A percentile compares a stretch with the other conserved stretches of the same genome.
Evolutionary conservation across 2,888 invertebrate genomes (phyloP).

Genomic region (Pardosa pseudoannulata): DNA sequence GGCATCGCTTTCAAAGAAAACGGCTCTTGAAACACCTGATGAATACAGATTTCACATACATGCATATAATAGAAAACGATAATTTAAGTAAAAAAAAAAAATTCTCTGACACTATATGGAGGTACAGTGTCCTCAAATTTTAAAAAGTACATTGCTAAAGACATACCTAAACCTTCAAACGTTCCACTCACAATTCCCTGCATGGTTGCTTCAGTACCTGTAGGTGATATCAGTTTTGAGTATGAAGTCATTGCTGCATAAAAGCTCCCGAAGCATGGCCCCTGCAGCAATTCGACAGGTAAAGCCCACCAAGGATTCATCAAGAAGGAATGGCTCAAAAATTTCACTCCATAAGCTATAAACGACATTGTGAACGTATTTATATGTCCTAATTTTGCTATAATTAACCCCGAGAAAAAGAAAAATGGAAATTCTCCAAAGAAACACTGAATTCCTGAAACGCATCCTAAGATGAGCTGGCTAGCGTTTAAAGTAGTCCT

Average conservation of each 20-base stretch:
- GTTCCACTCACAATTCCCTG: constrained; percentile 92
- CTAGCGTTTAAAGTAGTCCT: constrained; percentile 63
- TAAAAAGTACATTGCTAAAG: too few species aligned
- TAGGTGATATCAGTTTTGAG: constrained; percentile 42
- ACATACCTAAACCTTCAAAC: constrained; percentile 88
- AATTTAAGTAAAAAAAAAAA: too few species aligned
- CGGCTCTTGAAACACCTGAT: too few species aligned
- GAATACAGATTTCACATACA: too few species aligned
- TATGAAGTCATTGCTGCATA: constrained; percentile 80
- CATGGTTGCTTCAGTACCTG: constrained; percentile 82
- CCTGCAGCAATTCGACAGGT: constrained; percentile 90
- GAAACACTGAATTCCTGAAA: constrained; percentile 71
- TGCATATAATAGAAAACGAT: too few species aligned
- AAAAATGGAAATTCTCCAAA: constrained; percentile 75
- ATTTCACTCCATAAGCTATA: constrained; percentile 87
- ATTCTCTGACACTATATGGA: too few species aligned
- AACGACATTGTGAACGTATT: constrained; percentile 90
- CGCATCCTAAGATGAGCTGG: constrained; percentile 68
- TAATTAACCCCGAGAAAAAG: constrained; percentile 82
- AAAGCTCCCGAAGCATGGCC: constrained; percentile 91
- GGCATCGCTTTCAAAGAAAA: too few species aligned
- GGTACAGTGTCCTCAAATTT: too few species aligned
- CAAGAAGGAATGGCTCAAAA: constrained; percentile 88
- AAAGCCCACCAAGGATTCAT: constrained; percentile 90
- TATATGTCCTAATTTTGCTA: constrained; percentile 86